These are phyloP conservation scores for Phymanthus crucifer DNA, from an alignment of 92 coral and sea anemone genomes.

Conservation along the genomic window DNA sequence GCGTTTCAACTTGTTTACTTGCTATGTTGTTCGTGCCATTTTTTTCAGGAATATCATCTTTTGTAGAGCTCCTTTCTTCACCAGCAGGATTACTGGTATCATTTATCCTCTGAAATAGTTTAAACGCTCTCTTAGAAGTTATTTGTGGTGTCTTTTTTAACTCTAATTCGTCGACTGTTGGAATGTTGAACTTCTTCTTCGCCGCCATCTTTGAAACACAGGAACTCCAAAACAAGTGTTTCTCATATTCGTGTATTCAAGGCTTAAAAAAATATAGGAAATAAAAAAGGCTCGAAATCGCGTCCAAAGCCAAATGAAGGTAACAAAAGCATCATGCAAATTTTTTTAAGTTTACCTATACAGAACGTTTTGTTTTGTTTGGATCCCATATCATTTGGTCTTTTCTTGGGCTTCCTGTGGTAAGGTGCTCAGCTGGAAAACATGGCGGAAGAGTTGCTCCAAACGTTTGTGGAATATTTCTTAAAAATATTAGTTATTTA, in stretches of 20 bases:
- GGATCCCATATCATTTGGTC: no score
- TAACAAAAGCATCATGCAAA: no score
- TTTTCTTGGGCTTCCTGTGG: neutral
- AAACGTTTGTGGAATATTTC: neutral
- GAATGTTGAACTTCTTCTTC: slow-evolving; percentile 64
- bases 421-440: neutral
- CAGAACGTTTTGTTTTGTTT: no score
- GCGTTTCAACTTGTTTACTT: neutral
- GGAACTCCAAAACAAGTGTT: neutral
- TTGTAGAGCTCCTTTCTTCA: neutral
- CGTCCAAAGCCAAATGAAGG: no score
- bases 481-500: slow-evolving; percentile 1
- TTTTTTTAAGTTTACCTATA: no score
- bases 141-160: slow-evolving; percentile 34
- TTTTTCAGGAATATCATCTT: neutral
- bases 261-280: no score
- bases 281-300: no score
- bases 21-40: neutral
- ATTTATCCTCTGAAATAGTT: slow-evolving; percentile 13
- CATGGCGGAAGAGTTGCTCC: neutral
- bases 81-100: slow-evolving; percentile 13
- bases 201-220: slow-evolving; percentile 63
- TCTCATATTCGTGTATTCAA: no score
- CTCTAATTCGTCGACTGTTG: slow-evolving; percentile 75
- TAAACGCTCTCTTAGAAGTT: slow-evolving; percentile 44